Evolutionary conservation across 2,113 vertebrate species (phyloP), one percentile per base, ranked within the genome.

Genomic region (Alouatta palliata): DNA sequence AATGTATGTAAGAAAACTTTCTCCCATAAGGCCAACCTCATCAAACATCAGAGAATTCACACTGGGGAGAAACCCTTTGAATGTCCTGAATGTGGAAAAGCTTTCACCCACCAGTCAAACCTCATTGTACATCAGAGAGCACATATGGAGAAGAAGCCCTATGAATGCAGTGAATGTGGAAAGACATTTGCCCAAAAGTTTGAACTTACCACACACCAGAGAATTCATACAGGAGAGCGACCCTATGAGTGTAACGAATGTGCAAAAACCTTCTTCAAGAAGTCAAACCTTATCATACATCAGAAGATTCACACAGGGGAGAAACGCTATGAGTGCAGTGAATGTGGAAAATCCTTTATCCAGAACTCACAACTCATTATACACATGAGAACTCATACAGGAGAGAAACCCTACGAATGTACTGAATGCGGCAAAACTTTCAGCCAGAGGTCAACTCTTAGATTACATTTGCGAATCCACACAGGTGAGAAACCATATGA

Each of bases 221-320:
- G 97, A 37, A 98, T 97, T 35, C 97, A 98, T 2, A 98, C 97
- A 1, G 97, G 98, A 71, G 98, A 98, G 68, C 96, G 98, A 21
- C 97, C 98, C 23, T 98, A 98, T 16, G 93, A 97, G 84, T 98
- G 97, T 61, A 96, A 68, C 0, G 97, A 97, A 6, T 98, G 98
- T 17, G 97, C 97, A 8, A 98, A 98, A 90, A 97, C 97, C 80
- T 98, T 98, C 96, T 97, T 97, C 54, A 98, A 98, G 71, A 98
- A 97, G 37, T 98, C 97, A 13, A 98, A 98, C 40, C 97, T 98
- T n/a, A 97, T 97, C 2, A 97, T 97, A 43, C 98, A 98, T 79
- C 97, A 97, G 95, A 98, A 98, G 56, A 98, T 98, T 8, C 98
- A 98, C 89, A 98, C 98, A 0, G 98, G 98, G 47, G 98, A 98